Evolutionary conservation across 1,140 invertebrate genomes (phyloP), one percentile per base, ranked within the genome.

Genomic region (Aphidius gifuensis): DNA sequence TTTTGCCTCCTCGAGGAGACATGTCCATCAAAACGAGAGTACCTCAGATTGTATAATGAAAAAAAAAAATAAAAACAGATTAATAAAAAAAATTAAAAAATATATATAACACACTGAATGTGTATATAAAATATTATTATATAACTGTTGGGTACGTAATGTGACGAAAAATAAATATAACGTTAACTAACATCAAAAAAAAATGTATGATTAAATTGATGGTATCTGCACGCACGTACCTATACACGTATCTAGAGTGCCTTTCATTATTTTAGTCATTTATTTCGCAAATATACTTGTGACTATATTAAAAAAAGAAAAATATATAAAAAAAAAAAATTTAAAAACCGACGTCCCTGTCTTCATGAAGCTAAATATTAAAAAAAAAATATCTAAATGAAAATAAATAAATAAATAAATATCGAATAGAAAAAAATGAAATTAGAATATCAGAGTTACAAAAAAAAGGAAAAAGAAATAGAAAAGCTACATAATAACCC

Each of bases 211-310:
- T 46, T 62, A 49, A 42, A 66, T 64, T 61, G 55, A 47, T 61
- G 48, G 58, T 61, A 66, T 66, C 48, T 66, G 65, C 61, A 66
- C 65, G 61, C 59, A 66, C 58, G 61, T 66, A 66, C 61, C 64
- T 66, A 60, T 43, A 65, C 58, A 63, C 61, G 51, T 62, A 64
- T 66, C 56, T 62, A 68, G 69, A 68, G 66, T 68, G 68, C 66
- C 64, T 71, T 73, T 64, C 56, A 66, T 69, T 69, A 64, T 61
- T 71, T 71, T 69, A 63, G 64, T 60, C 48, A 44, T 55, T 60
- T 1, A 46, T 63, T 66, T 16, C 43, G 23, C 44, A 38, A 44
- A 44, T 44, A 32, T 32, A 32, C n/a, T 11, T 50, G 32, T 50
- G 2, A 8, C n/a, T 11, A 50, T 7, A 21, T 11, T 11, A 5